These are phyloP conservation scores for Virgularia gustaviana DNA, from an alignment of 92 coral and sea anemone species.

Conservation along the genomic window DNA sequence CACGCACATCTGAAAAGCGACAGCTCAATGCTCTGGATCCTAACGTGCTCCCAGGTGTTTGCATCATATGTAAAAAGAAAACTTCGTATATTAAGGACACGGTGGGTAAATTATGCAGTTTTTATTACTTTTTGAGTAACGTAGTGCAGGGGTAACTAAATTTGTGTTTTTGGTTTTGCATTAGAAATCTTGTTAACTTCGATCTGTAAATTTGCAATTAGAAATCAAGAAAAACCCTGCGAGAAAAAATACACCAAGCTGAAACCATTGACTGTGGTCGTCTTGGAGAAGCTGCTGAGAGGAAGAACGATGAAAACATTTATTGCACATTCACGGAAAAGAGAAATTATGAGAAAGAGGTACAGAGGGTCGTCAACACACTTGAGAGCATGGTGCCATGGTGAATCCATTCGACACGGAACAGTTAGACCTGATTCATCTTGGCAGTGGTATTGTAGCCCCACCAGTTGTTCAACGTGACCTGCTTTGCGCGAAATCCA, in stretches of 20 bases:
- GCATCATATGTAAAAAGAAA: conserved; percentile 20
- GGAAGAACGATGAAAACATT: conserved; percentile 3
- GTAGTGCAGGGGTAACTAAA: too few relatives aligned
- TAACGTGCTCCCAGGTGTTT: conserved; percentile 13
- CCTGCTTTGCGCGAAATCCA: too few relatives aligned
- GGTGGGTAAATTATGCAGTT: background rate
- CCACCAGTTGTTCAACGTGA: too few relatives aligned
- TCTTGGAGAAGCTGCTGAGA: conserved; percentile 22
- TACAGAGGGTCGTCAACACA: conserved; percentile 2
- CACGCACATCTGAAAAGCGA: background rate
- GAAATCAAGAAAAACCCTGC: conserved; percentile 13
- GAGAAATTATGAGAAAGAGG: conserved; percentile 12
- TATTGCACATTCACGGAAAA: conserved; percentile 7
- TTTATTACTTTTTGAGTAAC: background rate
- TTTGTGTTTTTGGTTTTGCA: background rate
- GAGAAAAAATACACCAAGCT: conserved; percentile 28
- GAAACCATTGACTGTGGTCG: conserved; percentile 22
- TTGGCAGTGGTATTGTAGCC: too few relatives aligned
- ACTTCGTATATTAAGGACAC: conserved; percentile 3
- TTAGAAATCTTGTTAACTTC: background rate
- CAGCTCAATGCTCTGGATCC: background rate
- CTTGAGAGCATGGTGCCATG: conserved; percentile 13
- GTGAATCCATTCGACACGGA: too few relatives aligned
- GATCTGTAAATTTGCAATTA: conserved; percentile 1
- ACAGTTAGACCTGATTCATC: too few relatives aligned